Percentiles rank a stretch among this genome's conserved stretches.
phyloP scores from a whole-genome alignment of 2,797 vertebrate genomes.

The Parambassis ranga region DNA sequence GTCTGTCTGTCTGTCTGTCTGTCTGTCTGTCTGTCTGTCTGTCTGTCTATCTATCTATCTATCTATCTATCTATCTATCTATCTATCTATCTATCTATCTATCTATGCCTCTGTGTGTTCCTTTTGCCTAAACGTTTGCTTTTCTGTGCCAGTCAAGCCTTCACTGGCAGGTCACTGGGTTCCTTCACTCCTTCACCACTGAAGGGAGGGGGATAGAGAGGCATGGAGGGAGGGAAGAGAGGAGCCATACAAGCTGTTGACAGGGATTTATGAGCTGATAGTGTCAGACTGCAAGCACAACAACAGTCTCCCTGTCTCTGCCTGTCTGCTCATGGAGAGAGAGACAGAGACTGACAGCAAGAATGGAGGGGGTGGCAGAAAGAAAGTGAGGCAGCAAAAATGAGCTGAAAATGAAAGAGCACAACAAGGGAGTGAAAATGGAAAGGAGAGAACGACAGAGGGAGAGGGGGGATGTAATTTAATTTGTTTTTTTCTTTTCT shows the following conservation, averaged over 20 bases:
- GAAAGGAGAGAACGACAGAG: slow-evolving; percentile 1
- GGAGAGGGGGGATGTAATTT: slow-evolving; percentile 11
- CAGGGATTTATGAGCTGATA: slow-evolving; percentile 81
- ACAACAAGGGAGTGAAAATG: slow-evolving; percentile 18
- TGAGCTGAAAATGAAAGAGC: slow-evolving; percentile 36
- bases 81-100: background rate
- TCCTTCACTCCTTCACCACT: slow-evolving; percentile 59
- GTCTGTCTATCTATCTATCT: slow-evolving; percentile 9
- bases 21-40: slow-evolving; percentile 1
- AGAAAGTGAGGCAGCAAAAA: slow-evolving; percentile 65
- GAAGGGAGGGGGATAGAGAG: slow-evolving; percentile 29
- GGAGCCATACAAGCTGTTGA: slow-evolving; percentile 79
- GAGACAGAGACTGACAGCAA: slow-evolving; percentile 60
- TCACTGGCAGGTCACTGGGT: slow-evolving; percentile 68
- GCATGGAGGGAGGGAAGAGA: slow-evolving; percentile 47
- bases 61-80: slow-evolving; percentile 11
- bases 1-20: slow-evolving; percentile 2
- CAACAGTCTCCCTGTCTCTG: slow-evolving; percentile 68
- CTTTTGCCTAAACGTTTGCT: slow-evolving; percentile 2
- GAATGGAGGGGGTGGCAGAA: slow-evolving; percentile 18
- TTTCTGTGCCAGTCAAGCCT: slow-evolving; percentile 46
- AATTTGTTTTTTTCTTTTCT: slow-evolving; percentile 25
- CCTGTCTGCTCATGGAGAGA: slow-evolving; percentile 65
- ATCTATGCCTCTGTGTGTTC: background rate
- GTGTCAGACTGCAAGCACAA: slow-evolving; percentile 73